phyloP scores from a whole-genome alignment of 2,113 vertebrate genomes.

The Microcebus jonahi region DNA sequence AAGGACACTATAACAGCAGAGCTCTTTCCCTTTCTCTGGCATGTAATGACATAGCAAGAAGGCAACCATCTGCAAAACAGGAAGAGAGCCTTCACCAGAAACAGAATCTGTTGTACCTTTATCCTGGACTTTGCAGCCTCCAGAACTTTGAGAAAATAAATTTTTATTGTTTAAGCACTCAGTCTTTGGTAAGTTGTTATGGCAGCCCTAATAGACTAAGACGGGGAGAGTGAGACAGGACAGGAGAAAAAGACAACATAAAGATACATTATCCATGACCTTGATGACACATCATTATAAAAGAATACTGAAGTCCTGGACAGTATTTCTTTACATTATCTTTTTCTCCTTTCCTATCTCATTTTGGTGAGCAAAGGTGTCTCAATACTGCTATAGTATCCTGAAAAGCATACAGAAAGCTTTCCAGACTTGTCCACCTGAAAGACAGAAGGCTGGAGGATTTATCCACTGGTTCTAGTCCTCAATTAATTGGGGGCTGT shows the following conservation, averaged over 20 bases:
- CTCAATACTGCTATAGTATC: neutral
- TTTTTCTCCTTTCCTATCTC: neutral
- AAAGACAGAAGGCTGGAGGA: neutral
- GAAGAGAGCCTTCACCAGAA: neutral
- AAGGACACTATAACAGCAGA: neutral
- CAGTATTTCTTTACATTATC: neutral
- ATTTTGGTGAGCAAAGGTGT: neutral
- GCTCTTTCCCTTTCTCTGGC: neutral
- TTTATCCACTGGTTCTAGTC: neutral
- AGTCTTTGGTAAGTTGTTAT: neutral
- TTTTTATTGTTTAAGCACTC: neutral
- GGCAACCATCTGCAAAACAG: neutral
- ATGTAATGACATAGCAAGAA: neutral
- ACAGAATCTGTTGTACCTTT: neutral
- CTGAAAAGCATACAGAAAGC: neutral
- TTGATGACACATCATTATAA: neutral
- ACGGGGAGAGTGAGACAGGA: neutral
- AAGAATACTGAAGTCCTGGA: neutral
- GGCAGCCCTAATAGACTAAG: neutral
- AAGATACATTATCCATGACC: neutral
- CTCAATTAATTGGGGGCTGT: neutral
- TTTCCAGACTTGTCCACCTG: neutral
- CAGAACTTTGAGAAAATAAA: neutral
- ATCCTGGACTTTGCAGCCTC: neutral
- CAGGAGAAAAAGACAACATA: neutral